These are phyloP conservation scores for Cardiocondyla obscurior DNA, from an alignment of 1,140 invertebrate genomes.

Conservation along the genomic window DNA sequence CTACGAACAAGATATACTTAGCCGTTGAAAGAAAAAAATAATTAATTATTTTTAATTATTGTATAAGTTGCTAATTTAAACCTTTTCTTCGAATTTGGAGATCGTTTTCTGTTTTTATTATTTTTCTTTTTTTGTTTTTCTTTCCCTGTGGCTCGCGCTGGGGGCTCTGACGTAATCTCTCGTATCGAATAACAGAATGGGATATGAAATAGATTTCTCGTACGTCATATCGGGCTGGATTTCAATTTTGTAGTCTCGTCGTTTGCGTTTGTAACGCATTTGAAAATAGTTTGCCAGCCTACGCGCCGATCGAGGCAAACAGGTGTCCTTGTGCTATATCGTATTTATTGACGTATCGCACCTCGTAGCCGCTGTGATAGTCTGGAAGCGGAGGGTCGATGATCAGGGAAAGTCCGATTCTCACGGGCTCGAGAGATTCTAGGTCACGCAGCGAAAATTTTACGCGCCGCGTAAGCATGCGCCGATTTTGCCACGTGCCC, in stretches of 20 bases:
- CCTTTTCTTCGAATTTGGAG: background rate
- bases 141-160: background rate
- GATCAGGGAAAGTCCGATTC: constrained; percentile 22
- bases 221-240: background rate
- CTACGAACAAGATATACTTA: background rate
- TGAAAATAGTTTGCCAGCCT: background rate
- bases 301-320: constrained; percentile 31
- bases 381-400: constrained; percentile 25
- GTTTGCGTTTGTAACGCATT: constrained; percentile 2
- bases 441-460: constrained; percentile 36
- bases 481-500: constrained; percentile 34
- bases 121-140: background rate
- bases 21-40: background rate
- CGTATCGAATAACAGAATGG: background rate
- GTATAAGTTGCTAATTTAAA: background rate
- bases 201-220: constrained; percentile 9
- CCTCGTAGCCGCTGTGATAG: constrained; percentile 9
- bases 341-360: constrained; percentile 58
- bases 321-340: constrained; percentile 64
- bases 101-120: too few relatives aligned
- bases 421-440: constrained; percentile 2
- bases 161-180: background rate
- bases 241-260: constrained; percentile 1
- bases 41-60: background rate
- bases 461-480: constrained; percentile 24